Evolutionary conservation across 2,797 vertebrate genomes (phyloP).

Genomic region (Cyprinella venusta): DNA sequence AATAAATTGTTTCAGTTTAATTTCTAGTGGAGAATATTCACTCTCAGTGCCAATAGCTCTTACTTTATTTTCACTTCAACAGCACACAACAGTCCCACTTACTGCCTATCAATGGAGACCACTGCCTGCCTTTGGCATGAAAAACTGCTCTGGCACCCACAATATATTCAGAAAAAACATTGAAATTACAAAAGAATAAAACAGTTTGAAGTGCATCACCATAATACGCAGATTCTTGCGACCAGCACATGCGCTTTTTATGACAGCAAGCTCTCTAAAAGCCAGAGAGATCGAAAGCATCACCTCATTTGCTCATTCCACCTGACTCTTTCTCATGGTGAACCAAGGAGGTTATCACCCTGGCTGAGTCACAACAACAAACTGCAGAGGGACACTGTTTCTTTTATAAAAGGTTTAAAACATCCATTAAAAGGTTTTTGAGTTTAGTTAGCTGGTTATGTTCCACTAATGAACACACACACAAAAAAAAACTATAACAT

Average conservation of each 20-base stretch:
- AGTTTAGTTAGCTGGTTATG: neutral
- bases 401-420: neutral
- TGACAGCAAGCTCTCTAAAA: constrained; percentile 13
- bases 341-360: neutral
- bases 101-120: constrained; percentile 41
- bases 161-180: constrained; percentile 18
- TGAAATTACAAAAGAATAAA: constrained; percentile 23
- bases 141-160: constrained; percentile 12
- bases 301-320: constrained; percentile 4
- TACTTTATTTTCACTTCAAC: constrained; percentile 30
- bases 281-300: neutral
- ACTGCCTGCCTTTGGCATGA: constrained; percentile 35
- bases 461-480: neutral
- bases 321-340: neutral
- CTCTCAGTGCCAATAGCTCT: constrained; percentile 18
- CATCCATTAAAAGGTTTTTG: neutral
- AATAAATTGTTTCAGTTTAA: constrained; percentile 22
- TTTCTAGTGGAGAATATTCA: neutral
- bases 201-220: constrained; percentile 22
- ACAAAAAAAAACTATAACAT: neutral
- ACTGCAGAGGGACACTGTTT: neutral
- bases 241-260: neutral
- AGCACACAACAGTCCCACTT: constrained; percentile 32
- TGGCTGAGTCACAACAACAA: constrained; percentile 2
- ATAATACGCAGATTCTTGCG: neutral